Evolutionary conservation across 2,888 invertebrate genomes (phyloP).

Genomic region (Caenorhabditis macrosperma): DNA sequence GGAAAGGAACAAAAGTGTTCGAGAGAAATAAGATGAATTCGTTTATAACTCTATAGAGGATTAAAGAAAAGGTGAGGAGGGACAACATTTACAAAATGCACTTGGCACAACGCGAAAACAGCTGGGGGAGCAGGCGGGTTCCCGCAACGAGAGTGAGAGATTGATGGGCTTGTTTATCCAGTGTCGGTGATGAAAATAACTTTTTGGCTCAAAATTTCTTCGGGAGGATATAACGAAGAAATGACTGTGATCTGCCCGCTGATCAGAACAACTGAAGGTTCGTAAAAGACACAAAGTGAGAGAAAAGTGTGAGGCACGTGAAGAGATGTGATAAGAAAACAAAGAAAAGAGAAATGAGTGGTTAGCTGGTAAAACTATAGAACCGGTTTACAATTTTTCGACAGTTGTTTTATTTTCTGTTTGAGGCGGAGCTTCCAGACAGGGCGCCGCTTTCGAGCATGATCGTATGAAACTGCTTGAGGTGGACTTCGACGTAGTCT

Average conservation of each 20-base stretch:
- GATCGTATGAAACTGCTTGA: conserved; percentile 78
- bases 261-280: background rate
- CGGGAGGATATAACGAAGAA: conserved; percentile 7
- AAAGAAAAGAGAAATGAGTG: background rate
- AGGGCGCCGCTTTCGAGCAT: conserved; percentile 66
- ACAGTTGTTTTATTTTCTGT: conserved; percentile 10
- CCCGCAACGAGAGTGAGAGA: conserved; percentile 4
- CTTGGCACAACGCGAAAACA: conserved; percentile 11
- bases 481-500: conserved; percentile 79
- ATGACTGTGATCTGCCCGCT: background rate
- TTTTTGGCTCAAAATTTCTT: conserved; percentile 24
- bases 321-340: background rate
- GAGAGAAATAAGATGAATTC: background rate
- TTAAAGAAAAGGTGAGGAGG: background rate
- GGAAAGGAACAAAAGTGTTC: background rate
- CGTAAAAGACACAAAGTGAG: conserved; percentile 8
- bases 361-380: background rate
- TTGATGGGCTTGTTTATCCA: conserved; percentile 24
- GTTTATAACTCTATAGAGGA: conserved; percentile 13
- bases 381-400: conserved; percentile 9
- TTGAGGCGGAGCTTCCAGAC: conserved; percentile 19
- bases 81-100: conserved; percentile 28
- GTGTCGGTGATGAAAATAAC: background rate
- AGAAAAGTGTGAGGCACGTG: conserved; percentile 3
- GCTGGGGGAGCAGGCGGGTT: background rate